Percentiles rank a stretch among this genome's conserved stretches.
Evolutionary conservation across 2,888 invertebrate species (phyloP).

Genomic region (Chloroclystis v-ata): DNA sequence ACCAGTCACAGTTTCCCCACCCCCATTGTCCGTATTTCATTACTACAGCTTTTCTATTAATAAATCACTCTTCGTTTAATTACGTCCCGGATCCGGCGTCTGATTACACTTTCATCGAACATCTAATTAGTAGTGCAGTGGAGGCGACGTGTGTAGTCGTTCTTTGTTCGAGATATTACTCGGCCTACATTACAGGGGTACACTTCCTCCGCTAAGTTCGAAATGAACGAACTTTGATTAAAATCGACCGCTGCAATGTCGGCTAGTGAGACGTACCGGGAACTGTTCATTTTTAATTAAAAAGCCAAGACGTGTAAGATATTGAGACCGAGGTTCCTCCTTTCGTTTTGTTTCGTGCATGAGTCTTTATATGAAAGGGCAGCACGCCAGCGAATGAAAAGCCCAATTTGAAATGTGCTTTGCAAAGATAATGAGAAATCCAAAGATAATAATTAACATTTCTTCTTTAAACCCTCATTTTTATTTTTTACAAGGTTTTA

Average conservation of each 20-base stretch:
- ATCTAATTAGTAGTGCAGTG: constrained; percentile 76
- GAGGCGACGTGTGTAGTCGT: constrained; percentile 58
- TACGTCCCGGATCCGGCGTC: constrained; percentile 75
- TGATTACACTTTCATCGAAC: constrained; percentile 79
- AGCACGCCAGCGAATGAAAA: too few species aligned
- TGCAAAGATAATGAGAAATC: too few species aligned
- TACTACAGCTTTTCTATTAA: constrained; percentile 78
- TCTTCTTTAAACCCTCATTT: too few species aligned
- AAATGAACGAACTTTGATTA: constrained; percentile 71
- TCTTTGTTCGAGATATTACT: constrained; percentile 67
- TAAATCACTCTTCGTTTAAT: constrained; percentile 78
- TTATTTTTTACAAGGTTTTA: too few species aligned
- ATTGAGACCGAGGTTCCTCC: background rate
- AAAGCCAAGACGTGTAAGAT: constrained; percentile 9
- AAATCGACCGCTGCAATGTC: constrained; percentile 54
- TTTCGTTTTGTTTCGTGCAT: background rate
- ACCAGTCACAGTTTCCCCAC: constrained; percentile 51
- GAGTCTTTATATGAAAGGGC: background rate
- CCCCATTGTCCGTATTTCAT: constrained; percentile 78
- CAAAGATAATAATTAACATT: too few species aligned
- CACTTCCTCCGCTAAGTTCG: constrained; percentile 56
- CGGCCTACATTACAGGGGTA: constrained; percentile 59
- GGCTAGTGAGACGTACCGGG: constrained; percentile 25
- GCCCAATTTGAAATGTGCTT: too few species aligned
- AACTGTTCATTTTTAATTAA: constrained; percentile 26